Base-by-base conservation (phyloP, 2,113 vertebrate genomes). In the Dasyornis broadbenti region DNA sequence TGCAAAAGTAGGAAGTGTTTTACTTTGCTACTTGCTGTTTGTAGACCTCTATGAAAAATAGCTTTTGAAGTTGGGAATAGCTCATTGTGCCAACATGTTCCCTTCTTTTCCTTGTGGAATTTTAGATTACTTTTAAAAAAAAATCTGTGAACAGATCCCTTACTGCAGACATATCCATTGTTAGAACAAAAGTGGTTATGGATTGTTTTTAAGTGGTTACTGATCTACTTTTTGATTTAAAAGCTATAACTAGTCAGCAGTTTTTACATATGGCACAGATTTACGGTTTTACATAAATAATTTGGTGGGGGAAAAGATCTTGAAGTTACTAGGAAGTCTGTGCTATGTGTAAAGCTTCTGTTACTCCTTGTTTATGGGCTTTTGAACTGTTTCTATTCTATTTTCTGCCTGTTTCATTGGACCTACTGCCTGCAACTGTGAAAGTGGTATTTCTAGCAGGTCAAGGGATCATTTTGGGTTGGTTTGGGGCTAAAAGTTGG, bases 121-220 rank as follows among this genome's bases (percentile, higher is more conserved):
- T 65, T 75, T 11, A 47, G 31, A 28, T 17, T 13, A 7, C 13
- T 31, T 11, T 37, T 57, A 42, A 18, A 4, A 6, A 12, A 80
- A 75, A 31, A 44, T 64, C 56, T 42, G 5, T 72, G 3, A 63
- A 49, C 1, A 6, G 8, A 59, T 89, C 56, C 12, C 16, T 70
- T 77, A 45, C 1, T 73, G 35, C 8, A 52, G 3, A 70, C 44
- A 1, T 86, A 20, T 64, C 37, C 0, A 0, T 64, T 60, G 5
- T 61, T 80, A 37, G 26, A 85, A 23, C 13, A 61, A 44, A 71
- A 76, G 35, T 42, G 13, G 6, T 59, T 70, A 30, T 40, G 30
- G 31, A 13, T 21, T 68, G 5, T 60, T 89, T 37, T 86, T n/a
- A 77, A 72, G 17, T 53, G n/a, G 47, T 9, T 72, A 42, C 35